A percentile compares a stretch with the other conserved stretches of the same genome.
phyloP scores from a whole-genome alignment of 2,888 invertebrate species.

The Ptychoptera contaminata region DNA sequence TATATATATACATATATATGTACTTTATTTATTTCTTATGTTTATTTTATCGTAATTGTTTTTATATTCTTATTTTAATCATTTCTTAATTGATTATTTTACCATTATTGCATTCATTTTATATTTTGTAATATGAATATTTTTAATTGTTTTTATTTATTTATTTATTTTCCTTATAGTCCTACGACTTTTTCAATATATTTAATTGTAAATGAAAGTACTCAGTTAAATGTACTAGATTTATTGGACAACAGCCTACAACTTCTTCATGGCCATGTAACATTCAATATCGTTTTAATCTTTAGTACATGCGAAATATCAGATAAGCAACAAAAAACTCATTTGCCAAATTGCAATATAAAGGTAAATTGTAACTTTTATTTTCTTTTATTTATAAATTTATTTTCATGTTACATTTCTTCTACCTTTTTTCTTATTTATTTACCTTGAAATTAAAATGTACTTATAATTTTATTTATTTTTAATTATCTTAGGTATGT shows the following conservation, averaged over 20 bases:
- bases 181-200: slow-evolving; percentile 18
- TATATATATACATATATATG: background rate
- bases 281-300: slow-evolving; percentile 1
- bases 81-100: background rate
- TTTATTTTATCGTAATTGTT: too few species aligned
- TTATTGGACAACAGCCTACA: slow-evolving; percentile 32
- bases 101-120: background rate
- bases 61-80: too few species aligned
- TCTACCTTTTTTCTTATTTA: too few species aligned
- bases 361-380: slow-evolving; percentile 4
- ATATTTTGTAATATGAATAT: background rate
- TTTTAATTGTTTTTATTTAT: background rate
- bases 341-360: slow-evolving; percentile 8
- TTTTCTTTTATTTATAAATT: too few species aligned
- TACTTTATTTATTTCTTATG: too few species aligned
- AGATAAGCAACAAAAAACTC: slow-evolving; percentile 6
- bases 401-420: too few species aligned
- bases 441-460: too few species aligned
- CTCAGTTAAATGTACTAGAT: slow-evolving; percentile 22
- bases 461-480: too few species aligned
- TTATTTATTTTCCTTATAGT: slow-evolving; percentile 7
- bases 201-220: slow-evolving; percentile 28
- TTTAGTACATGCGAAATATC: background rate
- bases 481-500: too few species aligned
- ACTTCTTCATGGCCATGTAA: slow-evolving; percentile 27